A percentile compares a stretch with the other conserved stretches of the same genome.
Evolutionary conservation across 2,113 vertebrate genomes (phyloP).

Genomic region (Tinamus guttatus): DNA sequence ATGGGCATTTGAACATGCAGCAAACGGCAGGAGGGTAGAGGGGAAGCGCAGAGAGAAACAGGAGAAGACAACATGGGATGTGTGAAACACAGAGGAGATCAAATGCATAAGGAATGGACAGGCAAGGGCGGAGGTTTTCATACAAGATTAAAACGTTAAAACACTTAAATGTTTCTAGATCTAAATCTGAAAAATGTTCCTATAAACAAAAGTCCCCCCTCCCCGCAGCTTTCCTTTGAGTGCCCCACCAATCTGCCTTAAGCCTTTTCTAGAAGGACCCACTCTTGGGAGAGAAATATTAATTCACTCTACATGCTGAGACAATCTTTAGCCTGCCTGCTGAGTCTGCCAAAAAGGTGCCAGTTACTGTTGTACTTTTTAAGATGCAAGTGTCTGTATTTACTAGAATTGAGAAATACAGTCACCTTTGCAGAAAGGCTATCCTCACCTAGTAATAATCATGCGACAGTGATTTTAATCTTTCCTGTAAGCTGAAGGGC

Average conservation of each 20-base stretch:
- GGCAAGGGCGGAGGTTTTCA: not conserved
- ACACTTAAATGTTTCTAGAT: not conserved
- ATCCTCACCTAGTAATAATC: slow-evolving; percentile 2
- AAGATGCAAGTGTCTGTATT: slow-evolving; percentile 18
- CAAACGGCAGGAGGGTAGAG: not conserved
- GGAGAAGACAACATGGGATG: not conserved
- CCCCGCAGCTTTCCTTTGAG: slow-evolving; percentile 9
- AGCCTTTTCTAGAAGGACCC: slow-evolving; percentile 62
- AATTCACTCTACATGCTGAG: slow-evolving; percentile 53
- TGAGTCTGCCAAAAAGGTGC: slow-evolving; percentile 56
- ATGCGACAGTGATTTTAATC: not conserved
- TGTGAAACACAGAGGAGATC: not conserved
- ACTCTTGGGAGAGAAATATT: slow-evolving; percentile 31
- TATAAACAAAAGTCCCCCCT: not conserved
- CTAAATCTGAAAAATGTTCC: slow-evolving; percentile 42
- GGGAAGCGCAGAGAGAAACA: not conserved
- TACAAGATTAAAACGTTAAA: not conserved
- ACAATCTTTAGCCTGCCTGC: slow-evolving; percentile 68
- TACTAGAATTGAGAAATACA: slow-evolving; percentile 41
- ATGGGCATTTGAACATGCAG: not conserved
- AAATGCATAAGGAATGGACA: not conserved
- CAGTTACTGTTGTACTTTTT: slow-evolving; percentile 43
- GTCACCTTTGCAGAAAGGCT: slow-evolving; percentile 17
- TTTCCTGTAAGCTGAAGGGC: not conserved
- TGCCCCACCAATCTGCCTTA: slow-evolving; percentile 67